Evolutionary conservation across 92 coral and sea anemone species (phyloP), one percentile per base, ranked within the genome.

Genomic region (Ricordea florida): DNA sequence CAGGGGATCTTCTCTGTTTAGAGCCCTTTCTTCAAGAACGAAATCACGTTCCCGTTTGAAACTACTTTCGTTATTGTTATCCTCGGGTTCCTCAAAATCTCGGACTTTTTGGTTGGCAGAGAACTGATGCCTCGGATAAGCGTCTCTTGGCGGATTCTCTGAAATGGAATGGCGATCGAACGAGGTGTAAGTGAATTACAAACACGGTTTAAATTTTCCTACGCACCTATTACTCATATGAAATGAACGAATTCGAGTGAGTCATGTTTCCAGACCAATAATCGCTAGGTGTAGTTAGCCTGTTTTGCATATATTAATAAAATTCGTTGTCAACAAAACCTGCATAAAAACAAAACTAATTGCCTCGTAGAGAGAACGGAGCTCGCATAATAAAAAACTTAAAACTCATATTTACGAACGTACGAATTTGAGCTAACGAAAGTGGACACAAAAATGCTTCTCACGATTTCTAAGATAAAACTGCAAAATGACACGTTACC

Each of bases 331-430:
- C 89, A 46, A 40, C 66, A 80, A 58, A 53, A 65, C 73, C 71
- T 81, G 92, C 92, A 81, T 87, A 81, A 64, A 81, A 73, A 81
- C 84, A 87, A 81, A 72, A 74, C 78, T 62, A 80, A 80, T 79
- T 80, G 69, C 49, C 82, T 53, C 22, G 29, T 50, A 44, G 63
- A 52, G 65, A 30, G 45, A 67, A 49, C 15, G 35, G 25, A 33
- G 17, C 30, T 70, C n/a, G n/a, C n/a, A n/a, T 30, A 21, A 27
- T 51, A 29, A 38, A 41, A 37, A 33, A n/a, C n/a, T n/a, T n/a
- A n/a, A n/a, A n/a, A n/a, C n/a, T n/a, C n/a, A n/a, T n/a, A n/a
- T n/a, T n/a, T n/a, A 55, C 62, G 62, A 55, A 6, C 11, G 34
- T 28, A n/a, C n/a, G n/a, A n/a, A n/a, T n/a, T n/a, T n/a, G n/a